phyloP scores from a whole-genome alignment of 1,140 invertebrate genomes.

The Zaprionus africanus region DNA sequence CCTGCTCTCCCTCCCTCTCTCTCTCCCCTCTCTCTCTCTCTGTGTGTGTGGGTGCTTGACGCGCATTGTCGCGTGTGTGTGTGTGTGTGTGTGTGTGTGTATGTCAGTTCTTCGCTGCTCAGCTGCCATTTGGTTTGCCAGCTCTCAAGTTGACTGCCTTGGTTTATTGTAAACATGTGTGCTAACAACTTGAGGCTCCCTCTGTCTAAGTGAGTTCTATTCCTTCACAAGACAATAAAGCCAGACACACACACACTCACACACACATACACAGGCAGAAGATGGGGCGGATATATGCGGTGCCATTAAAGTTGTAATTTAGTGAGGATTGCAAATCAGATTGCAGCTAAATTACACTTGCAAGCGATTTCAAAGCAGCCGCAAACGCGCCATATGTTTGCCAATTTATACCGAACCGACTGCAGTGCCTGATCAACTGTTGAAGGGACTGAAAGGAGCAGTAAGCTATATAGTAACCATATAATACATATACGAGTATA shows the following conservation, averaged over 20 bases:
- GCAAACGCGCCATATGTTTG: slow-evolving; percentile 15
- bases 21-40: too few relatives aligned
- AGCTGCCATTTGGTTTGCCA: slow-evolving; percentile 72
- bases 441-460: background rate
- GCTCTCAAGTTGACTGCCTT: slow-evolving; percentile 72
- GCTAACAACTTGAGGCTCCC: slow-evolving; percentile 63
- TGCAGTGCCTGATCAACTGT: background rate
- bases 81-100: background rate
- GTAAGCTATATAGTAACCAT: background rate
- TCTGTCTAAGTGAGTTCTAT: slow-evolving; percentile 31
- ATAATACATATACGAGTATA: too few relatives aligned
- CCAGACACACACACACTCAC: slow-evolving; percentile 12
- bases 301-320: slow-evolving; percentile 63
- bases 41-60: slow-evolving; percentile 18
- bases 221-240: slow-evolving; percentile 50
- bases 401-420: background rate
- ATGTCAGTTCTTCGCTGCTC: slow-evolving; percentile 45
- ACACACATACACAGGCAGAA: background rate
- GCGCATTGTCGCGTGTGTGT: slow-evolving; percentile 8
- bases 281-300: background rate
- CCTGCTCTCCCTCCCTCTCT: too few relatives aligned
- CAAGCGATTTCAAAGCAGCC: slow-evolving; percentile 29
- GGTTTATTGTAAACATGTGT: slow-evolving; percentile 80
- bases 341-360: slow-evolving; percentile 21
- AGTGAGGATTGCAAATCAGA: slow-evolving; percentile 38